Percentiles rank a stretch among this genome's conserved stretches.
These are phyloP conservation scores for Procapra przewalskii DNA, from an alignment of 2,113 vertebrate species.

Conservation along the genomic window DNA sequence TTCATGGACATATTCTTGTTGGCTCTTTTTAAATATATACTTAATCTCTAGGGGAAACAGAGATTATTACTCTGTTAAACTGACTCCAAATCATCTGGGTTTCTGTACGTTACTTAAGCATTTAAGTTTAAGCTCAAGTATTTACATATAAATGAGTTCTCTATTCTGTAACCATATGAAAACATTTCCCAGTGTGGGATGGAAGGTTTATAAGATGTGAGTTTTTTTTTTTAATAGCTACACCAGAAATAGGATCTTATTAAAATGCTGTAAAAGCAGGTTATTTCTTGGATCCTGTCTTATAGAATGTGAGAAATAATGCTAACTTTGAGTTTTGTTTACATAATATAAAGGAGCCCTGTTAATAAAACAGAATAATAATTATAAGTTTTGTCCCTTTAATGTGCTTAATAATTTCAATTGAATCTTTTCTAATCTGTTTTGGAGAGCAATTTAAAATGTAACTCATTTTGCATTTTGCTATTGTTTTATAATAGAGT, in stretches of 20 bases:
- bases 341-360: neutral
- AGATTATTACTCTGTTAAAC: conserved; percentile 34
- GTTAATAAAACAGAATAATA: conserved; percentile 7
- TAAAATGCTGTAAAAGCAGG: conserved; percentile 11
- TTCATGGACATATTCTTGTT: conserved; percentile 29
- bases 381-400: neutral
- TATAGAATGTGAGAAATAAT: conserved; percentile 12
- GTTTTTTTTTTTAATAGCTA: neutral
- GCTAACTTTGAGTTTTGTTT: neutral
- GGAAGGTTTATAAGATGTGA: conserved; percentile 2
- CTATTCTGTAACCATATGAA: conserved; percentile 8
- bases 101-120: neutral
- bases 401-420: neutral
- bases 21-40: neutral
- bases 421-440: neutral
- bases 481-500: neutral
- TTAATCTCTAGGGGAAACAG: neutral
- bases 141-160: conserved; percentile 42
- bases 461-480: neutral
- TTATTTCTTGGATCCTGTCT: conserved; percentile 20
- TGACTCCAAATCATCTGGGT: neutral
- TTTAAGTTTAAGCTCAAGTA: conserved; percentile 32
- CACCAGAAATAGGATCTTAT: conserved; percentile 39
- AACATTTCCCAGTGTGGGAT: neutral
- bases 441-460: conserved; percentile 3